A percentile compares a stretch with the other conserved stretches of the same genome.
These are phyloP conservation scores for Temnothorax longispinosus DNA, from an alignment of 1,140 invertebrate species.

Conservation along the genomic window DNA sequence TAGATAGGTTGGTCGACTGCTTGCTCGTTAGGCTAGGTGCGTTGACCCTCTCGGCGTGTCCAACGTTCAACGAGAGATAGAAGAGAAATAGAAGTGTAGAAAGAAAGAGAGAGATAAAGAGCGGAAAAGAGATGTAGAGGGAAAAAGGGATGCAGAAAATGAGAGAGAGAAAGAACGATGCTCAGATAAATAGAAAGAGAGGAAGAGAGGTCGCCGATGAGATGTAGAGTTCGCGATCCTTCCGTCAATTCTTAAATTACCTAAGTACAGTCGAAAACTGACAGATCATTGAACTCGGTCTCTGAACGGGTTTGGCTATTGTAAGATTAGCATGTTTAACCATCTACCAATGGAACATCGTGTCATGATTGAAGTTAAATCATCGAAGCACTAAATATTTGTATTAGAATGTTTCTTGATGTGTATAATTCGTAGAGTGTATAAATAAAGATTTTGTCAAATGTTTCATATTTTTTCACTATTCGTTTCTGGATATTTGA, in stretches of 20 bases:
- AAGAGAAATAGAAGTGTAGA: constrained; percentile 37
- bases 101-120: constrained; percentile 17
- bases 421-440: neutral
- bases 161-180: constrained; percentile 31
- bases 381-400: neutral
- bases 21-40: constrained; percentile 75
- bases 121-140: constrained; percentile 16
- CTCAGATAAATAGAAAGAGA: neutral
- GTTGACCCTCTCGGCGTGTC: constrained; percentile 75
- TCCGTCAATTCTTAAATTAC: constrained; percentile 39
- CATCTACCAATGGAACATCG: constrained; percentile 31
- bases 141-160: constrained; percentile 26
- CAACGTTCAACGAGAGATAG: constrained; percentile 66
- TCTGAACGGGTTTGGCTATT: constrained; percentile 44
- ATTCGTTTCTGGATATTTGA: neutral
- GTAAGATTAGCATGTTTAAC: constrained; percentile 41
- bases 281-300: constrained; percentile 60
- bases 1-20: constrained; percentile 74
- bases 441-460: neutral
- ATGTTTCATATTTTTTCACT: neutral
- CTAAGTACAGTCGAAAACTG: constrained; percentile 55
- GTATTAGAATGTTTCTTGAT: neutral
- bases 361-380: constrained; percentile 51
- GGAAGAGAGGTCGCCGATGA: constrained; percentile 39
- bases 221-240: constrained; percentile 67